phyloP scores from a whole-genome alignment of 2,797 vertebrate species.

The Cossypha caffra region DNA sequence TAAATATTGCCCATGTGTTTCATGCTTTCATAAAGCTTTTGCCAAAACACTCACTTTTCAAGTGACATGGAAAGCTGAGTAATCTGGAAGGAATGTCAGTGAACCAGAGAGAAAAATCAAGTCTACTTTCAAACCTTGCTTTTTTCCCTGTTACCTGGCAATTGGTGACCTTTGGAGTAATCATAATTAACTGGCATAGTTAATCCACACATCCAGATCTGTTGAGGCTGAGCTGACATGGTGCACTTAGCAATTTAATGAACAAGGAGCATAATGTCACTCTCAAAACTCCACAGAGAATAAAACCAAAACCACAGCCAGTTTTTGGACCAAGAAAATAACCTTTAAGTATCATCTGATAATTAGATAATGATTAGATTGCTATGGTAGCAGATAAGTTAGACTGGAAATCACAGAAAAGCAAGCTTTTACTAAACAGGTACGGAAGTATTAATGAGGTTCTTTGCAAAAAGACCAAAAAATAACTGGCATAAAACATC shows the following conservation, averaged over 20 bases:
- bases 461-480: neutral
- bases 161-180: neutral
- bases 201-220: neutral
- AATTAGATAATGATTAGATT: neutral
- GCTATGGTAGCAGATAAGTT: neutral
- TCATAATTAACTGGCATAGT: neutral
- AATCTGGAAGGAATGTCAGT: slow-evolving; percentile 39
- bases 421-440: neutral
- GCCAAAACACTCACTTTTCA: neutral
- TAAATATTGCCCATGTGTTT: neutral
- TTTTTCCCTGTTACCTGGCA: neutral
- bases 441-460: neutral
- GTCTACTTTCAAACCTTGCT: neutral
- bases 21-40: neutral
- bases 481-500: neutral
- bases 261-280: neutral
- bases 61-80: slow-evolving; percentile 6
- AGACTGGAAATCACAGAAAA: neutral
- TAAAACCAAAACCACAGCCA: neutral
- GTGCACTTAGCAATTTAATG: neutral
- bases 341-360: neutral
- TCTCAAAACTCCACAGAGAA: neutral
- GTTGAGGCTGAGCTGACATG: neutral
- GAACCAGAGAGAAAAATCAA: neutral
- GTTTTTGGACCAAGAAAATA: neutral